Conservation (phyloP, 2,113 vertebrate genomes). For the Holacanthus passer region DNA sequence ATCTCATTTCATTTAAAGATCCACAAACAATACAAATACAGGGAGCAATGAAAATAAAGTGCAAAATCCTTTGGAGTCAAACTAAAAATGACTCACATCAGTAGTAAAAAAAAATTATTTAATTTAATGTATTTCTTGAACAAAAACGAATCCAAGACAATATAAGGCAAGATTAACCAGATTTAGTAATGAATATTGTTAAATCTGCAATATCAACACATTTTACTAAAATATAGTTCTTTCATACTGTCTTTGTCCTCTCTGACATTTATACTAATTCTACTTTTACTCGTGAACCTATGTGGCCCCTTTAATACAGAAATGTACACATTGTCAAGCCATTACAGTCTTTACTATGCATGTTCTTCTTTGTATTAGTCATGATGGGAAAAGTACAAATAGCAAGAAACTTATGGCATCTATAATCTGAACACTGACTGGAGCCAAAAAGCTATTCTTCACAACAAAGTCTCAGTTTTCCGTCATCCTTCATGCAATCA, state of each 20-base stretch:
- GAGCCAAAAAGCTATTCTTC: conserved; percentile 28
- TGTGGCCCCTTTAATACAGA: conserved; percentile 45
- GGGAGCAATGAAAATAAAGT: conserved; percentile 72
- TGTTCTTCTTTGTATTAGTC: conserved; percentile 17
- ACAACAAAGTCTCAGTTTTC: conserved; percentile 5
- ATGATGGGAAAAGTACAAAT: conserved; percentile 18
- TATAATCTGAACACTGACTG: conserved; percentile 66
- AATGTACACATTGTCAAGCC: conserved; percentile 52
- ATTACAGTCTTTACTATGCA: conserved; percentile 24
- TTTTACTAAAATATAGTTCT: conserved; percentile 5
- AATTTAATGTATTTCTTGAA: conserved; percentile 8
- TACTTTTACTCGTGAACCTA: conserved; percentile 24
- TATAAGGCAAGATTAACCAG: conserved; percentile 9
- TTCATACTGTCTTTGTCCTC: conserved; percentile 23
- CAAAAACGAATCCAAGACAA: conserved; percentile 34
- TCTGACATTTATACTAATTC: conserved; percentile 20
- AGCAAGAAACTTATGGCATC: conserved; percentile 1
- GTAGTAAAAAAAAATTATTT: too few species aligned
- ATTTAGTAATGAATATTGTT: background rate
- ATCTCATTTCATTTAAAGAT: conserved; percentile 44
- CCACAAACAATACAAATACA: conserved; percentile 62
- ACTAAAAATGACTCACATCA: conserved; percentile 52
- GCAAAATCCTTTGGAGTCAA: conserved; percentile 68
- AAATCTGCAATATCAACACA: conserved; percentile 12
- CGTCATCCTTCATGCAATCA: conserved; percentile 41